These are phyloP conservation scores for Papilio helenus DNA, from an alignment of 1,140 invertebrate species.

Conservation along the genomic window DNA sequence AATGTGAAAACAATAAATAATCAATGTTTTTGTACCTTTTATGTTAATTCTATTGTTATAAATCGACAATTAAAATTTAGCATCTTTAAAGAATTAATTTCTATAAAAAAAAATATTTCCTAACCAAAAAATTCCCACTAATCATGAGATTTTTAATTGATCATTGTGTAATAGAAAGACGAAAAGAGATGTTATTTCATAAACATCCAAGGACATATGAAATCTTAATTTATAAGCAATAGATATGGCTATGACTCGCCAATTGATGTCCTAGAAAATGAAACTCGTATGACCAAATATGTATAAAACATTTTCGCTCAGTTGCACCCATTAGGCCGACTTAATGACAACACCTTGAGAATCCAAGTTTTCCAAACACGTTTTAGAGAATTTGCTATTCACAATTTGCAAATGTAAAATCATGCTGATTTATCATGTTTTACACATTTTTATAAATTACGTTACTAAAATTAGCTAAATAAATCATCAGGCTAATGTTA, in stretches of 20 bases:
- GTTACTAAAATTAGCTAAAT: too few species aligned
- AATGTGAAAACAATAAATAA: neutral
- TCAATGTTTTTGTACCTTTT: neutral
- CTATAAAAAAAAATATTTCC: neutral
- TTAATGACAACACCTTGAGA: neutral
- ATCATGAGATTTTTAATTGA: neutral
- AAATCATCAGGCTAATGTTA: too few species aligned
- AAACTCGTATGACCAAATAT: neutral
- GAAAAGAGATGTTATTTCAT: neutral
- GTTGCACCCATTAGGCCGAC: neutral
- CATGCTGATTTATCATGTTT: too few species aligned
- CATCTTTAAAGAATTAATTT: neutral
- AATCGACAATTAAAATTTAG: neutral
- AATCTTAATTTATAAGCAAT: constrained; percentile 1
- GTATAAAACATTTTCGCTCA: neutral
- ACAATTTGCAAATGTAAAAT: neutral
- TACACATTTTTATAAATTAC: too few species aligned
- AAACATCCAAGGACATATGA: neutral
- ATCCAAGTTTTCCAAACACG: constrained; percentile 29
- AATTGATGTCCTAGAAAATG: neutral
- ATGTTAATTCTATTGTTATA: constrained; percentile 1
- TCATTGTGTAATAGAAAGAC: neutral
- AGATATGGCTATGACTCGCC: neutral
- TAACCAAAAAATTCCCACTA: neutral
- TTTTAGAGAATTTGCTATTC: constrained; percentile 14